Evolutionary conservation across 1,140 invertebrate genomes (phyloP), one percentile per base, ranked within the genome.

Genomic region (Hyphantria cunea): DNA sequence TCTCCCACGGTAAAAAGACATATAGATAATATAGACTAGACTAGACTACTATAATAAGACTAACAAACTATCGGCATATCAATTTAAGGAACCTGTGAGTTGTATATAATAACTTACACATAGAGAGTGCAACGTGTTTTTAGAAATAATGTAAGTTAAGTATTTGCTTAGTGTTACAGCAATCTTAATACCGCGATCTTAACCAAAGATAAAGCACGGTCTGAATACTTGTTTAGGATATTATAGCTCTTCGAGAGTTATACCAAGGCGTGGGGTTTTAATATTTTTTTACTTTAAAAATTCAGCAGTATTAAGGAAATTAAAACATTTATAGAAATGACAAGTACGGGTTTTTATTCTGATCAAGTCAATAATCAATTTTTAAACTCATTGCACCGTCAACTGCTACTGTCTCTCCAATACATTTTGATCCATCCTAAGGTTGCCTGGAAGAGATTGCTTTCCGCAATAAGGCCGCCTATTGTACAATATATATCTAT

Each of bases 31-130:
- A 25, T 25, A 3, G 17, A 25, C 17, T 25, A 25, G 17, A 25
- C 17, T 25, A 5, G 17, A 25, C 5, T 25, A 25, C 17, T 25
- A 25, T 1, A 25, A 5, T 25, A 25, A 25, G 2, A 25, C 5
- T 3, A 25, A 25, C 17, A 12, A 42, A 42, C 33, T 37, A 39
- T 48, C 4, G 25, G 51, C 33, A 31, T 41, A 32, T 42, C 39
- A 12, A 53, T 53, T 37, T 39, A 10, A 45, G 15, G 31, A 48
- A 41, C 44, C 55, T 58, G 45, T 41, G 45, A 33, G 45, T 11
- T 39, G 6, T 14, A 53, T 54, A 66, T 60, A 41, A 50, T 32
- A 32, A 55, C 61, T 66, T 66, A 66, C 64, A 54, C 56, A 56
- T 61, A 48, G 56, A 41, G 25, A 58, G 31, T 45, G 55, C 2